Percentiles rank a stretch among this genome's conserved stretches.
These are phyloP conservation scores for Macrophya alboannulata DNA, from an alignment of 2,888 invertebrate species.

Conservation along the genomic window DNA sequence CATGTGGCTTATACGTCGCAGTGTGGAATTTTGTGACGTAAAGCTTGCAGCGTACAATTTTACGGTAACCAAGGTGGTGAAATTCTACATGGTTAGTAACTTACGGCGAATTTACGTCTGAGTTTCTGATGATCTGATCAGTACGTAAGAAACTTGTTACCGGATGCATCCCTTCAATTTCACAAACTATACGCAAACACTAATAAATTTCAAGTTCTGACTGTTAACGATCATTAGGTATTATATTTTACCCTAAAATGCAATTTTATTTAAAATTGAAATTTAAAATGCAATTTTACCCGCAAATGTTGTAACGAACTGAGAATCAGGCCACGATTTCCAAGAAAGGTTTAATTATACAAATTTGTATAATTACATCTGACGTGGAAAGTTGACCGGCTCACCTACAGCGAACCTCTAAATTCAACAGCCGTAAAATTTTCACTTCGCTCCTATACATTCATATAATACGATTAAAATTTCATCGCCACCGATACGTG, in stretches of 20 bases:
- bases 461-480: background rate
- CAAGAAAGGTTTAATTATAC: constrained; percentile 31
- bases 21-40: constrained; percentile 7
- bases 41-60: background rate
- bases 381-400: constrained; percentile 46
- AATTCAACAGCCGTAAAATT: constrained; percentile 17
- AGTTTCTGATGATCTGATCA: background rate
- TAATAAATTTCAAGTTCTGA: background rate
- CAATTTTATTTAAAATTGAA: no score
- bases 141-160: background rate
- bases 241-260: constrained; percentile 11
- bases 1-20: background rate
- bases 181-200: background rate
- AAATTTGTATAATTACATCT: constrained; percentile 26
- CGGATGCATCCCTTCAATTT: background rate
- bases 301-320: constrained; percentile 4
- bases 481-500: no score
- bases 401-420: constrained; percentile 19
- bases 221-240: background rate
- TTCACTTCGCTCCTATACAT: background rate
- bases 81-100: background rate
- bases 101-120: background rate
- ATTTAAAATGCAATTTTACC: constrained; percentile 2
- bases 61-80: background rate
- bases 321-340: constrained; percentile 28